Percentiles rank a stretch among this genome's conserved stretches.
phyloP scores from a whole-genome alignment of 30 jellyfish, hydroid and myxozoan genomes.

The Aurelia aurita region DNA sequence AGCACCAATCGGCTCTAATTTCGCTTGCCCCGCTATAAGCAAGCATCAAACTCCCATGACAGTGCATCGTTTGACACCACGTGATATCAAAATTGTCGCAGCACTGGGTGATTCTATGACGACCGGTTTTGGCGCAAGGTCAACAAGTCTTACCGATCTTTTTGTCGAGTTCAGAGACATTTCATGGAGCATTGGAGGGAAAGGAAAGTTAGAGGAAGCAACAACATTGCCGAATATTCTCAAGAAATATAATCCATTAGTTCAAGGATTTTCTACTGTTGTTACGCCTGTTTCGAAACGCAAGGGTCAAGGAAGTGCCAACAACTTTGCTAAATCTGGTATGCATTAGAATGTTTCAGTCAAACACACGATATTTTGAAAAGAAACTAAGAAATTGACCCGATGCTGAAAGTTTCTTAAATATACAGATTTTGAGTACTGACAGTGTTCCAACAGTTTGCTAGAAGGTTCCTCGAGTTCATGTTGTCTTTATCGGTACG shows the following conservation, averaged over 20 bases:
- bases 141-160: slow-evolving; percentile 57
- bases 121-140: slow-evolving; percentile 90
- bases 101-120: slow-evolving; percentile 90
- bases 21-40: slow-evolving; percentile 32
- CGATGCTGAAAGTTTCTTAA: no score
- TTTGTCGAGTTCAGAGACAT: slow-evolving; percentile 80
- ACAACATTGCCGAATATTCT: slow-evolving; percentile 85
- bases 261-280: slow-evolving; percentile 67
- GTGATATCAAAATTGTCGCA: slow-evolving; percentile 79
- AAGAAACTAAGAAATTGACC: no score
- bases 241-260: slow-evolving; percentile 75
- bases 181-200: slow-evolving; percentile 90
- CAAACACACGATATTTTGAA: no score
- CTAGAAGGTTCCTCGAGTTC: no score
- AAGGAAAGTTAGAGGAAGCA: slow-evolving; percentile 54
- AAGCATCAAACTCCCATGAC: slow-evolving; percentile 19
- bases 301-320: slow-evolving; percentile 10
- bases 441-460: no score
- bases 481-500: no score
- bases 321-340: slow-evolving; percentile 75
- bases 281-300: slow-evolving; percentile 62
- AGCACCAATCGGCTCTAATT: slow-evolving; percentile 31
- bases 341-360: no score
- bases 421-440: no score
- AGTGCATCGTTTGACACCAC: slow-evolving; percentile 83